phyloP scores from a whole-genome alignment of 1,140 invertebrate genomes.

The Cherax quadricarinatus region DNA sequence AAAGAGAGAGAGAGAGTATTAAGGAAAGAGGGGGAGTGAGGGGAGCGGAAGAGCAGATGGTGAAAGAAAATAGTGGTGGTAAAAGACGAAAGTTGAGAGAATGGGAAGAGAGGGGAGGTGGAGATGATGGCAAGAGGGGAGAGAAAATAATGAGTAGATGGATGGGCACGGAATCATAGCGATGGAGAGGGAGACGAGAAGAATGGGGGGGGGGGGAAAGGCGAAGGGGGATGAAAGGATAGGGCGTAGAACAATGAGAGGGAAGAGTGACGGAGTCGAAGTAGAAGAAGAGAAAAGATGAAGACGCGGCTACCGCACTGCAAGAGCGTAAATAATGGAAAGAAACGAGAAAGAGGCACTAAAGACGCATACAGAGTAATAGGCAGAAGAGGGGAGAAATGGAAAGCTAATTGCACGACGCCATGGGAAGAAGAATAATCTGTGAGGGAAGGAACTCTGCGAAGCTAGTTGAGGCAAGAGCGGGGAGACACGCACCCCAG shows the following conservation, averaged over 20 bases:
- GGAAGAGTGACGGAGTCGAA: neutral
- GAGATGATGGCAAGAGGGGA: neutral
- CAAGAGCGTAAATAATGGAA: neutral
- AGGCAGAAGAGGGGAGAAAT: conserved; percentile 16
- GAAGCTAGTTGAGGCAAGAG: too few species aligned
- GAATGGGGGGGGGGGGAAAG: neutral
- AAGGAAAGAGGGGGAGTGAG: too few species aligned
- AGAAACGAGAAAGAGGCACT: conserved; percentile 8
- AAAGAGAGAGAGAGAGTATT: too few species aligned
- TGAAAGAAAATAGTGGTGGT: too few species aligned
- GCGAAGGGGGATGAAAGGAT: neutral
- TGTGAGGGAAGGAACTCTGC: too few species aligned
- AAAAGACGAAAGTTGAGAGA: too few species aligned
- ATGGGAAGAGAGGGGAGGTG: too few species aligned
- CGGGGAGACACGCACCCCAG: too few species aligned
- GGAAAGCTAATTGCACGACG: too few species aligned
- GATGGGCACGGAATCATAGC: neutral
- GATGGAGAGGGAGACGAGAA: neutral
- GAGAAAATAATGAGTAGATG: neutral
- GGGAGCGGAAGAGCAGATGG: too few species aligned
- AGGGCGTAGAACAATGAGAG: neutral
- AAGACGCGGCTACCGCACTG: neutral
- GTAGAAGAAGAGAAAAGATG: neutral
- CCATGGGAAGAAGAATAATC: too few species aligned
- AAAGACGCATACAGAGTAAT: conserved; percentile 40